These are phyloP conservation scores for Idris sp. DNA, from an alignment of 1,140 invertebrate species.

Conservation along the genomic window DNA sequence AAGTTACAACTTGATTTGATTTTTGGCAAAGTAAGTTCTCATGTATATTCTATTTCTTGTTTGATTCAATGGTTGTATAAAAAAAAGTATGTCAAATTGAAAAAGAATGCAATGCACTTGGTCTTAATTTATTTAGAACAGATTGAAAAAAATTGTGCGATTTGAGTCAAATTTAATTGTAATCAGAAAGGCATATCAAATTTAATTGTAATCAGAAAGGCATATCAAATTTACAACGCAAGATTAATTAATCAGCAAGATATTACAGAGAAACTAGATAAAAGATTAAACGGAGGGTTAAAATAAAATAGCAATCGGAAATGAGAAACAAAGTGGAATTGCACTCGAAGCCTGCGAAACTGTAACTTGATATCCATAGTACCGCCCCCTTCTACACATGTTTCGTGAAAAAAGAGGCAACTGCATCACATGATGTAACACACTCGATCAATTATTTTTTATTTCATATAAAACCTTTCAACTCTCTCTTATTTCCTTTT, in stretches of 20 bases:
- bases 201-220: too few relatives aligned
- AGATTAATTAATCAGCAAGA: conserved; percentile 20
- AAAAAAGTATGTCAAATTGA: too few relatives aligned
- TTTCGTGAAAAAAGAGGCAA: conserved; percentile 62
- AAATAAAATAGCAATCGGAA: conserved; percentile 44
- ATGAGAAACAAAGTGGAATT: conserved; percentile 58
- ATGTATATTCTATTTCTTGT: too few relatives aligned
- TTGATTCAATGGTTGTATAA: too few relatives aligned
- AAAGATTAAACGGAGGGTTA: conserved; percentile 51
- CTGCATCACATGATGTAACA: conserved; percentile 59
- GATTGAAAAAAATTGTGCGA: too few relatives aligned
- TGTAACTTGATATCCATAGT: conserved; percentile 74
- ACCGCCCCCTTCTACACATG: conserved; percentile 74
- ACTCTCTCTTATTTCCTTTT: conserved; percentile 1
- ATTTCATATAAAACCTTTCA: conserved; percentile 16
- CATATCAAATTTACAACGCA: not conserved
- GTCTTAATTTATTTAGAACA: too few relatives aligned
- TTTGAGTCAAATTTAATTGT: too few relatives aligned
- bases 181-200: too few relatives aligned
- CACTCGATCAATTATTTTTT: conserved; percentile 41
- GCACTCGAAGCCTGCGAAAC: conserved; percentile 50
- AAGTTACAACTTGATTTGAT: too few relatives aligned
- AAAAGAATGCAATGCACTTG: too few relatives aligned
- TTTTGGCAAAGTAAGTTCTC: too few relatives aligned
- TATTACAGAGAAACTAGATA: conserved; percentile 26